Conservation (phyloP, 1,140 invertebrate species). For the Hyphantria cunea region DNA sequence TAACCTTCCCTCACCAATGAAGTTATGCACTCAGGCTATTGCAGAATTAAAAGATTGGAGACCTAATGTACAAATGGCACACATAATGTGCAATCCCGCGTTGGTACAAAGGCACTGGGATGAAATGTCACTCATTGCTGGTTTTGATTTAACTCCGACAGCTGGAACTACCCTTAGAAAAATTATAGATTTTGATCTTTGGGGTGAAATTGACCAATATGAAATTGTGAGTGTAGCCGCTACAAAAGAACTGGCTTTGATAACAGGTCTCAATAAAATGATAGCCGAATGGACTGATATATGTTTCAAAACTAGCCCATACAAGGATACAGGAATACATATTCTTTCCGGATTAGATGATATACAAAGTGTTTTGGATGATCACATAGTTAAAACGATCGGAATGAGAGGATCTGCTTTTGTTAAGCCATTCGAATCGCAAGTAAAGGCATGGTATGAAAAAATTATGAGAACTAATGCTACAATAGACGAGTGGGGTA, state of each 20-base stretch:
- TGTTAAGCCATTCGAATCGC: constrained; percentile 92
- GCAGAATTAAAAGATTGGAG: constrained; percentile 91
- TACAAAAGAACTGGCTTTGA: constrained; percentile 91
- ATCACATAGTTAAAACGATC: constrained; percentile 94
- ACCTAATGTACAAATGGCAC: constrained; percentile 89
- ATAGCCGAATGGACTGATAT: constrained; percentile 92
- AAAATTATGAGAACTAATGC: constrained; percentile 89
- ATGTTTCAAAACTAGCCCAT: constrained; percentile 86
- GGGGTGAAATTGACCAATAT: constrained; percentile 88
- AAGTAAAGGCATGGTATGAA: constrained; percentile 92
- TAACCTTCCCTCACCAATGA: constrained; percentile 89
- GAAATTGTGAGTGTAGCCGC: constrained; percentile 94
- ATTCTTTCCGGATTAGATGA: constrained; percentile 93
- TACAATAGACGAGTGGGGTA: constrained; percentile 94
- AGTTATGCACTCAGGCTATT: constrained; percentile 87
- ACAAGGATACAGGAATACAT: constrained; percentile 90
- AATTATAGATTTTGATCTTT: constrained; percentile 89
- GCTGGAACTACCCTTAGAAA: constrained; percentile 92
- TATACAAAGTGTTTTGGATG: constrained; percentile 92
- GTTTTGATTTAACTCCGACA: constrained; percentile 92
- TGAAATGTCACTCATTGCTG: constrained; percentile 92
- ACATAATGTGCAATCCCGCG: constrained; percentile 94
- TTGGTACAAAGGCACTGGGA: constrained; percentile 95
- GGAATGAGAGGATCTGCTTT: constrained; percentile 95
- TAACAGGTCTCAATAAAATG: constrained; percentile 92